A percentile compares a stretch with the other conserved stretches of the same genome.
These are phyloP conservation scores for Carassius gibelio DNA, from an alignment of 2,113 vertebrate genomes.

Conservation along the genomic window DNA sequence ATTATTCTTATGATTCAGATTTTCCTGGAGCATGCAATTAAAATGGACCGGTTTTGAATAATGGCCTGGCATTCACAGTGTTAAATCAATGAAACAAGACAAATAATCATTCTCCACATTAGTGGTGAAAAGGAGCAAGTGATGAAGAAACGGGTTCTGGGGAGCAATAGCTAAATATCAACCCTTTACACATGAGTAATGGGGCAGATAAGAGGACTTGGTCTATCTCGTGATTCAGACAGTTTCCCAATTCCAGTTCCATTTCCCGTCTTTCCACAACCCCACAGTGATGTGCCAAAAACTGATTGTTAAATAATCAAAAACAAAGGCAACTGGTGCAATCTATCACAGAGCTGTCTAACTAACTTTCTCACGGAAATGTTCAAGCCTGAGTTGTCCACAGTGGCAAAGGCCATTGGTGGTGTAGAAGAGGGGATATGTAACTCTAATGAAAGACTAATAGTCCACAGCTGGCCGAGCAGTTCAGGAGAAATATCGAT, in stretches of 20 bases:
- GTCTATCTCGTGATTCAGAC: constrained; percentile 32
- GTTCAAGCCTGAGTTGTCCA: constrained; percentile 2
- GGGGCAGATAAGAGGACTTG: constrained; percentile 10
- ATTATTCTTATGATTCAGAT: constrained; percentile 49
- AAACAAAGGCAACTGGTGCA: constrained; percentile 37
- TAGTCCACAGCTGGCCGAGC: constrained; percentile 43
- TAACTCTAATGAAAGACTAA: constrained; percentile 53
- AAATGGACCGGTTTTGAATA: constrained; percentile 40
- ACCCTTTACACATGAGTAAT: constrained; percentile 53
- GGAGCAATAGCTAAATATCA: constrained; percentile 49
- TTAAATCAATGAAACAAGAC: constrained; percentile 58
- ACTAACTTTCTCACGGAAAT: constrained; percentile 35
- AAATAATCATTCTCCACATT: constrained; percentile 52
- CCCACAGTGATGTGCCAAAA: constrained; percentile 40
- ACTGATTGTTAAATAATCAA: constrained; percentile 50
- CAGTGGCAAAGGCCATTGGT: constrained; percentile 23
- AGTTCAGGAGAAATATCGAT: constrained; percentile 50
- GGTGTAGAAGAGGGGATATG: constrained; percentile 35
- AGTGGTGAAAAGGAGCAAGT: constrained; percentile 38
- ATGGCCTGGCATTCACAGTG: constrained; percentile 54
- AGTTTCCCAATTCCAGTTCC: constrained; percentile 36
- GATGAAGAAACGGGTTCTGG: constrained; percentile 46
- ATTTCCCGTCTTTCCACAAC: constrained; percentile 36
- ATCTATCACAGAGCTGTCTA: constrained; percentile 43
- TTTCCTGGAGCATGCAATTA: constrained; percentile 49